Percentiles rank a stretch among this genome's conserved stretches.
Conservation (phyloP, 2,113 vertebrate species). For the Osmerus mordax region DNA sequence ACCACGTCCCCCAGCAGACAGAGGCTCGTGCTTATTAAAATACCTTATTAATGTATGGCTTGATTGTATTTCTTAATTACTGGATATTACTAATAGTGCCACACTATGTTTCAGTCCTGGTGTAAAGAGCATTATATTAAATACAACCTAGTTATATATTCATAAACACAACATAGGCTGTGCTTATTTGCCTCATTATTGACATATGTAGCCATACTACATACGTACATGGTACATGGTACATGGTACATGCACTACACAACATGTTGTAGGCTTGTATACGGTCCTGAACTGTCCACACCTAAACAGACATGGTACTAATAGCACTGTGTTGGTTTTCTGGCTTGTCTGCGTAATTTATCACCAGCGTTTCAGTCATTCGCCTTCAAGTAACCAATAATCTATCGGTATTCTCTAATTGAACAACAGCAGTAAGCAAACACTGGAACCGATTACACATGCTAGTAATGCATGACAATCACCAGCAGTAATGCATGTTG, state of each 20-base stretch:
- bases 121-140: no score
- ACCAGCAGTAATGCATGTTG: slow-evolving; percentile 28
- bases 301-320: neutral
- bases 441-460: slow-evolving; percentile 10
- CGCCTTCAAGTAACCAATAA: slow-evolving; percentile 42
- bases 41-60: slow-evolving; percentile 62
- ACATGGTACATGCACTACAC: neutral
- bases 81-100: slow-evolving; percentile 55
- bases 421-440: slow-evolving; percentile 13
- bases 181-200: no score
- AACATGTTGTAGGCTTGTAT: neutral
- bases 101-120: slow-evolving; percentile 4
- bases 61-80: slow-evolving; percentile 76
- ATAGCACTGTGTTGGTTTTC: no score
- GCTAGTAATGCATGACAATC: slow-evolving; percentile 6
- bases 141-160: no score
- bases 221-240: neutral
- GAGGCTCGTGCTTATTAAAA: slow-evolving; percentile 68
- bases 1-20: slow-evolving; percentile 60
- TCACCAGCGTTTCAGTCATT: slow-evolving; percentile 25
- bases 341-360: no score
- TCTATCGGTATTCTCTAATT: slow-evolving; percentile 39
- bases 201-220: neutral
- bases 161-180: no score
- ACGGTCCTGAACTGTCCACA: neutral